A percentile compares a stretch with the other conserved stretches of the same genome.
These are phyloP conservation scores for Ramazzottius varieornatus DNA, from an alignment of 2,888 invertebrate species.

Conservation along the genomic window DNA sequence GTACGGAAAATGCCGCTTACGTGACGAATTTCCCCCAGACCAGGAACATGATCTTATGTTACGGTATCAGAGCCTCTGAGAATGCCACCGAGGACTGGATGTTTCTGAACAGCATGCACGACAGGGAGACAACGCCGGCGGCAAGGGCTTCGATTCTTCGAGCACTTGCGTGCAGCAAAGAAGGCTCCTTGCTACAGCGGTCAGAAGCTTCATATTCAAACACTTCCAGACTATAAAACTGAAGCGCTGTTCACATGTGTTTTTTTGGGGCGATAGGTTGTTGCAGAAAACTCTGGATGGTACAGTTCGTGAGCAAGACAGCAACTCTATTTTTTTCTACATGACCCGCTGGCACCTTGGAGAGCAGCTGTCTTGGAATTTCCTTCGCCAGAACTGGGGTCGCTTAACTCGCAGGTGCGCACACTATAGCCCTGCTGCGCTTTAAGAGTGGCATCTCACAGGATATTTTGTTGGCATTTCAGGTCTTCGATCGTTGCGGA, in stretches of 20 bases:
- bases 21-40: neutral
- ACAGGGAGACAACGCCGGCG: neutral
- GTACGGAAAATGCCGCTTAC: too few relatives aligned
- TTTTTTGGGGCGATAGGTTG: too few relatives aligned
- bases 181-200: neutral
- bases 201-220: neutral
- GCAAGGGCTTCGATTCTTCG: neutral
- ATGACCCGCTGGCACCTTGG: neutral
- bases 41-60: neutral
- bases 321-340: neutral
- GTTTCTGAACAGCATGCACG: neutral
- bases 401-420: too few relatives aligned
- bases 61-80: neutral
- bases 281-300: neutral
- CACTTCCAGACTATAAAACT: too few relatives aligned
- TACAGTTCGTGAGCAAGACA: neutral
- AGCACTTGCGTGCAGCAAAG: neutral
- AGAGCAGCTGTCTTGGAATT: too few relatives aligned
- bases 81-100: neutral
- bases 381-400: too few relatives aligned
- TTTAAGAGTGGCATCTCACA: too few relatives aligned
- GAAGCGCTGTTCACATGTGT: too few relatives aligned
- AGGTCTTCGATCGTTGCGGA: too few relatives aligned
- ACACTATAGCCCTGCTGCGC: too few relatives aligned
- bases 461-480: too few relatives aligned